Percentiles rank a stretch among this genome's conserved stretches.
These are phyloP conservation scores for Prolemur simus DNA, from an alignment of 2,113 vertebrate genomes.

Conservation along the genomic window DNA sequence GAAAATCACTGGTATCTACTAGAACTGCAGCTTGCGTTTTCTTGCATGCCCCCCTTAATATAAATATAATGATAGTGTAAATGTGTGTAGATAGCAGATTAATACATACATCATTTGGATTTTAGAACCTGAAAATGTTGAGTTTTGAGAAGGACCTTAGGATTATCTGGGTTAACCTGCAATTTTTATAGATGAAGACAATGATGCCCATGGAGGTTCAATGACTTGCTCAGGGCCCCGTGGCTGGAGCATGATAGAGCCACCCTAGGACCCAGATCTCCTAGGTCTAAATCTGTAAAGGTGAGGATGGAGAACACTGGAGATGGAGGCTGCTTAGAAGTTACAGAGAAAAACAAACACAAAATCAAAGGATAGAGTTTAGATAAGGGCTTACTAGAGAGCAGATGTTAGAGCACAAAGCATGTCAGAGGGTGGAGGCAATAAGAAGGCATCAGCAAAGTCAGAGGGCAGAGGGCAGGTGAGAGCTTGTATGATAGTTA, in stretches of 20 bases:
- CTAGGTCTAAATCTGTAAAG: neutral
- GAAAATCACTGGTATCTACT: constrained; percentile 81
- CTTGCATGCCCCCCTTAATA: constrained; percentile 81
- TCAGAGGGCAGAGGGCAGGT: neutral
- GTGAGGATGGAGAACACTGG: neutral
- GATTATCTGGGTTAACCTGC: neutral
- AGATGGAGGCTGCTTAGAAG: neutral
- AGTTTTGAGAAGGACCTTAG: neutral
- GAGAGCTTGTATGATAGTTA: neutral
- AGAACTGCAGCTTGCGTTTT: constrained; percentile 81
- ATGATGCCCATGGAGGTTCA: neutral
- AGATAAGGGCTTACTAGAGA: neutral
- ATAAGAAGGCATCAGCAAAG: neutral
- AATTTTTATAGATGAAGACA: constrained; percentile 5
- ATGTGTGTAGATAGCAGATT: constrained; percentile 71
- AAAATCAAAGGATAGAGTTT: neutral
- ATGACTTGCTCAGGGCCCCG: neutral
- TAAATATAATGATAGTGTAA: constrained; percentile 83
- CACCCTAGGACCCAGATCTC: neutral
- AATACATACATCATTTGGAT: constrained; percentile 74
- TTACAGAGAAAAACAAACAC: neutral
- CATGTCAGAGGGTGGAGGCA: neutral
- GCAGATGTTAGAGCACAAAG: neutral
- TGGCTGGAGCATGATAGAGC: neutral
- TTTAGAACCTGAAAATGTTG: constrained; percentile 17